Conservation (phyloP, 2,888 invertebrate species). For the Cosmia trapezina region DNA sequence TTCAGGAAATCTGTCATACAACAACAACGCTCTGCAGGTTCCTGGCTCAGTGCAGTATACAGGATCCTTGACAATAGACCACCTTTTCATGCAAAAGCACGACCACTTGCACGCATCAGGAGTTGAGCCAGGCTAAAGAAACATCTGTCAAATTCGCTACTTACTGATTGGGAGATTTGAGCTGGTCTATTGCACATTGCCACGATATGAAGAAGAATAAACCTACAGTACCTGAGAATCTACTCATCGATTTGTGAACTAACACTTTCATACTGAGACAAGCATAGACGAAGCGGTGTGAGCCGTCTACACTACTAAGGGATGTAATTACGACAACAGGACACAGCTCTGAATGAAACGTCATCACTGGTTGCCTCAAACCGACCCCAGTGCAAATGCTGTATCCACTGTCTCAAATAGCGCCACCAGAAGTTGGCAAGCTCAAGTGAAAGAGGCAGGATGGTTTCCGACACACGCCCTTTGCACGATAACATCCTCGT, state of each 20-base stretch:
- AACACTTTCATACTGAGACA: background rate
- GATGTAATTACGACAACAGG: background rate
- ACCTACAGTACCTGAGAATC: background rate
- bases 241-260: background rate
- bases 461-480: no score
- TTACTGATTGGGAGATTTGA: background rate
- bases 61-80: no score
- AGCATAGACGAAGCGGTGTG: background rate
- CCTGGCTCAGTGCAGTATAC: no score
- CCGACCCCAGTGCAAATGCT: no score
- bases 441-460: no score
- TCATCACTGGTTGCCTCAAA: no score
- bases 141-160: background rate
- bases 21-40: background rate
- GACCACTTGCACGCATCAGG: background rate
- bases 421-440: no score
- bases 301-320: slow-evolving; percentile 2
- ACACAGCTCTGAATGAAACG: no score
- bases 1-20: background rate
- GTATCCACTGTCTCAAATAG: no score
- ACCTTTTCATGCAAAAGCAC: background rate
- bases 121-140: background rate
- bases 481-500: no score
- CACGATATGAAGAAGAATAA: background rate
- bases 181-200: background rate